phyloP scores from a whole-genome alignment of 2,113 vertebrate species.

The Perca flavescens region DNA sequence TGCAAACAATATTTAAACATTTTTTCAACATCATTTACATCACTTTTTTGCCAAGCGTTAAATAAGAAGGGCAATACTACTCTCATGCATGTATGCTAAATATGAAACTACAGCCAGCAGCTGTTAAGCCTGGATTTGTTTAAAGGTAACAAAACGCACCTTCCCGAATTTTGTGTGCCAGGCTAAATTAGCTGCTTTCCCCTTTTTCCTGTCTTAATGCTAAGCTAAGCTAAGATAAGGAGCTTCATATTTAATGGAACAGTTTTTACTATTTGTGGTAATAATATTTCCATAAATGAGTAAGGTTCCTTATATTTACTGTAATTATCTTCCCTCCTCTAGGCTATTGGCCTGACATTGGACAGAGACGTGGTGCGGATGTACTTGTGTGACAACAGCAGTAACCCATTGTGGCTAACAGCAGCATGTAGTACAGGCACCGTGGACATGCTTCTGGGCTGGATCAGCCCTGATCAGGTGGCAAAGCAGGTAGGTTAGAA shows the following conservation, averaged over 20 bases:
- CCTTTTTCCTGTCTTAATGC: not conserved
- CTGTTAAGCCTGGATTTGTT: not conserved
- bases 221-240: not conserved
- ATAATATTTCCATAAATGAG: not conserved
- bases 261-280: not conserved
- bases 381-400: constrained; percentile 70
- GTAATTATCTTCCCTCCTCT: not conserved
- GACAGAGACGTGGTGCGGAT: constrained; percentile 41
- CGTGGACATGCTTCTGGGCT: constrained; percentile 59
- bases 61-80: not conserved
- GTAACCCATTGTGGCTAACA: constrained; percentile 28
- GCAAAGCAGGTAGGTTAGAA: constrained; percentile 76
- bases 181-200: not conserved
- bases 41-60: not conserved
- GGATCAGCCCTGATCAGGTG: constrained; percentile 68
- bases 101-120: not conserved
- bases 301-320: not conserved
- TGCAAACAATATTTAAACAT: not conserved
- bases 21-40: too few relatives aligned
- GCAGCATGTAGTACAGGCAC: constrained; percentile 57
- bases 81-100: not conserved
- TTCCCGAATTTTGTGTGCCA: too few relatives aligned
- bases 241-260: not conserved
- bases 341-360: constrained; percentile 73
- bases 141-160: not conserved